Evolutionary conservation across 2,113 vertebrate species (phyloP), one percentile per base, ranked within the genome.

Genomic region (Daboia siamensis): DNA sequence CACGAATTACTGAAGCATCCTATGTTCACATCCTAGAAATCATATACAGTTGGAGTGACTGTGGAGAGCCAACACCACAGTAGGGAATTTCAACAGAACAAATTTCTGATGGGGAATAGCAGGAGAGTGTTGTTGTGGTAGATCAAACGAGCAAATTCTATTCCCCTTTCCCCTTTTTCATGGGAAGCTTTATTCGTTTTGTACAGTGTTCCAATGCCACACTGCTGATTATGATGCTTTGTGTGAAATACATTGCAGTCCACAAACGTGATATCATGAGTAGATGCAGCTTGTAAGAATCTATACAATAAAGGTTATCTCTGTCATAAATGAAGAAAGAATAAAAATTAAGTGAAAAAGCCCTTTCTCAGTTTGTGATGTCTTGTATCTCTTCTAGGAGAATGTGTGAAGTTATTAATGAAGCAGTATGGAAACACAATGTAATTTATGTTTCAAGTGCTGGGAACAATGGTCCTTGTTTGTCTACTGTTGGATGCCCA

Each of bases 381-480:
- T 52, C 8, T 26, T 94, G 1, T 90, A 95, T 92, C 74, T 95
- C 86, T 86, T 95, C 89, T 96, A 99, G 99, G 98, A 98, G 99
- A 97, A 99, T 99, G 95, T 99, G 99, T 97, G 99, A 99, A 97
- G 98, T 99, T 64, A 99, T 99, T 96, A 99, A 98, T 84, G 99
- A 99, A 97, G 99, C 99, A 0, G 99, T 99, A 33, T 99, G 99
- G 98, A 99, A 99, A 94, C 98, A 99, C 97, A 99, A 99, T 0
- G 98, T 99, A 33, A 98, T 99, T 93, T 99, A 99, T 94, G 98
- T 99, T 95, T 99, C 99, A 6, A 99, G 99, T 93, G 99, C 99
- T 44, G 99, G 99, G 92, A 99, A 99, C 95, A 99, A 99, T 17
- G 99, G 99, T 1, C 99, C 99, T 1, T 99, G 99, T 94, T 98